Percentiles rank a stretch among this genome's conserved stretches.
Conservation (phyloP, 2,113 vertebrate genomes). For the Pachypanchax playfairii region DNA sequence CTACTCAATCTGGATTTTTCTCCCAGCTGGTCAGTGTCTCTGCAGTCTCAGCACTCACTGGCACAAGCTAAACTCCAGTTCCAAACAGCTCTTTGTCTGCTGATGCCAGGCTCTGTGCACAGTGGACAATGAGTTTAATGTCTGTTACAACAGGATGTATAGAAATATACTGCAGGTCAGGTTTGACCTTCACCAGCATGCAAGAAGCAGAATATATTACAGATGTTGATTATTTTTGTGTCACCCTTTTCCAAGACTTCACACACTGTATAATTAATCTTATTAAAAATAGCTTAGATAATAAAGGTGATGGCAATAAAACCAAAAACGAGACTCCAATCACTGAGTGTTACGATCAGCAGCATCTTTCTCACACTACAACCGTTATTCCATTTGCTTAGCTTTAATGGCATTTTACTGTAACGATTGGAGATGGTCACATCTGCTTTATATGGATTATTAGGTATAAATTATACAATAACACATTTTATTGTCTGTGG, state of each 20-base stretch:
- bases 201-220: slow-evolving; percentile 1
- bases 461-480: too few species aligned
- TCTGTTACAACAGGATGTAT: not conserved
- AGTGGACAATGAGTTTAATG: not conserved
- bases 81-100: slow-evolving; percentile 18
- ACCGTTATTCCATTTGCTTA: too few species aligned
- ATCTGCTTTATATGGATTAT: too few species aligned
- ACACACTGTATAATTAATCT: not conserved
- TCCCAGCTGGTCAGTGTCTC: slow-evolving; percentile 26
- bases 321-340: not conserved
- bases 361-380: too few species aligned
- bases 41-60: slow-evolving; percentile 36
- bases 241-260: not conserved
- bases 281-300: not conserved
- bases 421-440: too few species aligned
- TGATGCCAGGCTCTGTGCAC: not conserved
- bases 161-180: too few species aligned
- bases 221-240: not conserved
- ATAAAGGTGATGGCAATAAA: not conserved
- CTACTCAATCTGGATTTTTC: slow-evolving; percentile 67
- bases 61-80: not conserved
- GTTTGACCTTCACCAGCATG: too few species aligned
- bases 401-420: too few species aligned
- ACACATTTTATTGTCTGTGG: too few species aligned
- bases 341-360: not conserved